Conservation (phyloP, 2,888 invertebrate species). For the Metallyticus violacea region DNA sequence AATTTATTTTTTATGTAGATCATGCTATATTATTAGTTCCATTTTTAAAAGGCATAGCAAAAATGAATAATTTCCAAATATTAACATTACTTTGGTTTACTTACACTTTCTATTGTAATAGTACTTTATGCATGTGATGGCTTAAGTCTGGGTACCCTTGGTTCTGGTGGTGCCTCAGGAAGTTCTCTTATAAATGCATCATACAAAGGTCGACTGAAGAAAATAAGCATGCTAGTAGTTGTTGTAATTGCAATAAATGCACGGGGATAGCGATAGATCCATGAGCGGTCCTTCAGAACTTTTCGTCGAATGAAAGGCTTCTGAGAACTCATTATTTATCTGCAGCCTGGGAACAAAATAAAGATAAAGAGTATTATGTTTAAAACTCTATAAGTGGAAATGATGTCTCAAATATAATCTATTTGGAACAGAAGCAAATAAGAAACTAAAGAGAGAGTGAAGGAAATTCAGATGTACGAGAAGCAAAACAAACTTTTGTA, state of each 20-base stretch:
- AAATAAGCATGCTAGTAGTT: constrained; percentile 51
- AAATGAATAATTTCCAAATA: no score
- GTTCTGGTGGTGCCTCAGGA: constrained; percentile 46
- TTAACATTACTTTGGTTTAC: not conserved
- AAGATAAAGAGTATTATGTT: not conserved
- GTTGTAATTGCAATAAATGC: constrained; percentile 48
- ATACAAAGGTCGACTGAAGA: constrained; percentile 72
- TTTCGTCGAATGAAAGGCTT: constrained; percentile 6
- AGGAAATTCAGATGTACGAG: not conserved
- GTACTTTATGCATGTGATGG: not conserved
- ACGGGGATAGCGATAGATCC: constrained; percentile 60
- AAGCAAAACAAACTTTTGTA: no score
- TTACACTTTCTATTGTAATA: not conserved
- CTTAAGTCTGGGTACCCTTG: not conserved
- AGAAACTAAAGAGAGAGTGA: not conserved
- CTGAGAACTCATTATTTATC: constrained; percentile 10
- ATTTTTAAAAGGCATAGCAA: no score
- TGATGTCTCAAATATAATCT: not conserved
- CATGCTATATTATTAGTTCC: no score
- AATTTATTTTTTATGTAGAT: no score
- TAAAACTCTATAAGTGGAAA: not conserved
- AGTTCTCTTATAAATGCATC: constrained; percentile 55
- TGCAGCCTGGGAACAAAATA: not conserved
- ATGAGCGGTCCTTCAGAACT: constrained; percentile 54
- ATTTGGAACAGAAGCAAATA: not conserved